A percentile compares a stretch with the other conserved stretches of the same genome.
phyloP scores from a whole-genome alignment of 2,888 invertebrate species.

The Drosophila paracracens region DNA sequence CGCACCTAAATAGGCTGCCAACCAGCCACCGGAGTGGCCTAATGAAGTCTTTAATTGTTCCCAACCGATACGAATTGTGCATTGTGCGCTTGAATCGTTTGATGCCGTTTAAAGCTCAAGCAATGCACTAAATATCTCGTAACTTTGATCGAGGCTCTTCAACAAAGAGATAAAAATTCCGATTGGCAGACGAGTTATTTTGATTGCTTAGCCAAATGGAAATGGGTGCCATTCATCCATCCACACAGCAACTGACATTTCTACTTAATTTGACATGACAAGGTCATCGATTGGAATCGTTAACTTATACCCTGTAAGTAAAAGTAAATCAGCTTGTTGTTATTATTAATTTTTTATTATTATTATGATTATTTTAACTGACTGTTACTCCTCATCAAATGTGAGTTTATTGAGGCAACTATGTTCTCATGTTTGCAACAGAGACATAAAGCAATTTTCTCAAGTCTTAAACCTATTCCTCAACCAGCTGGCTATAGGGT shows the following conservation, averaged over 20 bases:
- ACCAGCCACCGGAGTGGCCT: conserved; percentile 26
- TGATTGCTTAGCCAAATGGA: conserved; percentile 32
- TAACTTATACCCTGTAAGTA: neutral
- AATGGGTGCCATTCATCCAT: conserved; percentile 19
- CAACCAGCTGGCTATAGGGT: neutral
- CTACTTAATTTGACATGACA: conserved; percentile 5
- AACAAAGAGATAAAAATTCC: conserved; percentile 7
- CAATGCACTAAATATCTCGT: conserved; percentile 25
- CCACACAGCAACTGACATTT: conserved; percentile 8
- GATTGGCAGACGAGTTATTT: conserved; percentile 41
- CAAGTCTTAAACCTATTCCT: neutral
- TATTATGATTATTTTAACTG: neutral
- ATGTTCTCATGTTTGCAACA: neutral
- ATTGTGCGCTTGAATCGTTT: conserved; percentile 37
- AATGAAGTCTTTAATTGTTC: conserved; percentile 72
- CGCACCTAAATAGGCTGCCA: conserved; percentile 65
- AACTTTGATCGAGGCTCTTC: conserved; percentile 1
- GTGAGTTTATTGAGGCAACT: neutral
- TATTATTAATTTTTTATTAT: neutral
- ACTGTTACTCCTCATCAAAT: neutral
- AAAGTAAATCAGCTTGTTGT: neutral
- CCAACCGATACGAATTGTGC: conserved; percentile 14
- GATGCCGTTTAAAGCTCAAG: conserved; percentile 55
- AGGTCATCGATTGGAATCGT: neutral
- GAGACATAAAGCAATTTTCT: neutral